Base-by-base conservation (phyloP, 2,113 vertebrate genomes). In the Arizona elegans region DNA sequence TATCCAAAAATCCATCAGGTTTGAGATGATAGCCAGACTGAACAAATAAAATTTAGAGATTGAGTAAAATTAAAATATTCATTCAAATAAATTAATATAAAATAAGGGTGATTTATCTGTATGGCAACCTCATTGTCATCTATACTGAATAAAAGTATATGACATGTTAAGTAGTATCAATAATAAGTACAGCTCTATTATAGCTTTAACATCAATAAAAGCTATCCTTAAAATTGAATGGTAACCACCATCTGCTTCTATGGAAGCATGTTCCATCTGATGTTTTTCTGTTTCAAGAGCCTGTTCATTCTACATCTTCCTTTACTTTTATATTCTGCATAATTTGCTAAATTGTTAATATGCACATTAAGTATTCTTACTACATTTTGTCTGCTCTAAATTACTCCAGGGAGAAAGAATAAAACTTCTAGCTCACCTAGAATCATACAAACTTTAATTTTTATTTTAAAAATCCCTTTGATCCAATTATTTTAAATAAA, bases 381-480 rank as follows among this genome's bases (percentile, higher is more conserved):
- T 96, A 53, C 53, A 91, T 0, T 0, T 93, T 55, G 19, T 93
- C 12, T 93, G 29, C 23, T 95, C n/a, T 91, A 93, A 87, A 93
- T n/a, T 52, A 93, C 93, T 93, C 95, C 93, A 94, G 95, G 95
- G 95, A 95, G 92, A 94, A 58, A 95, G 93, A 94, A 58, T 0
- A 2, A 95, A 96, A 97, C 92, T 95, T 94, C 13, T 92, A 91
- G 94, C 87, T 96, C 96, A 96, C 95, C 93, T 96, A 96, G 93
- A 95, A 96, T 90, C 94, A 94, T 90, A 91, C 91, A 94, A 95
- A 93, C 86, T 94, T 96, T 95, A 96, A 96, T 90, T 96, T 96
- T 95, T 92, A 62, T 52, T 93, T 93, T 95, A 95, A 55, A 91
- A 95, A 92, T 55, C 23, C 87, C 59, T 96, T 96, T 96, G 91